Base-by-base conservation (phyloP, 1,140 invertebrate genomes). In the Sinonovacula constricta region DNA sequence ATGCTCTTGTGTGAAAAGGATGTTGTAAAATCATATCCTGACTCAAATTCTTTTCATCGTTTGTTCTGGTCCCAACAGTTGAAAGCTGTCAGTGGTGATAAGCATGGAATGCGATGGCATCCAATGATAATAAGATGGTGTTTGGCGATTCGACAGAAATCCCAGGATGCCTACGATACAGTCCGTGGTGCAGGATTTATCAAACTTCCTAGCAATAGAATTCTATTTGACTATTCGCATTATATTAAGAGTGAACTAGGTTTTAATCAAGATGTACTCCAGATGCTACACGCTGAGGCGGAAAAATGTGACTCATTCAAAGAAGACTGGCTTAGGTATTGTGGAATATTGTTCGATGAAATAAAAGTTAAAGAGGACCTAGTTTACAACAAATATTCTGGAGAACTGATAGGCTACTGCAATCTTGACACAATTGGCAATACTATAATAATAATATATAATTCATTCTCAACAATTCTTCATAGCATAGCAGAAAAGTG, bases 111-210 rank as follows among this genome's bases (percentile, higher is more conserved):
- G 72, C 26, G 80, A 24, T 82, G 77, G 79, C 82, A 83, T 51
- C 80, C 79, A 15, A 83, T 83, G 82, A 76, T 83, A 18, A 76
- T 81, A 31, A 39, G 70, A 1, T 77, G 72, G 70, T 81, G 80
- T 45, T 36, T 83, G 2, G 65, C 75, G 24, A 28, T 79, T 1
- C 65, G 70, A 39, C 63, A 69, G 0, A 81, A 68, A 39, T 74
- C 54, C 26, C 5, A 63, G 1, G 66, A 51, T 65, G 59, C 63
- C 2, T 81, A 83, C 67, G 79, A 81, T 57, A 53, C 82, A 36
- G 18, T 81, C 14, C 24, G 82, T 22, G 45, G 79, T 4, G 31
- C 57, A 14, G 79, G 82, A 15, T 81, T 83, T 54, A 65, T 83
- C n/a, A 12, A 63, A n/a, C 39, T 83, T 2, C 81, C 79, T 12